phyloP scores from a whole-genome alignment of 2,888 invertebrate species.

The Itoplectis maculator region DNA sequence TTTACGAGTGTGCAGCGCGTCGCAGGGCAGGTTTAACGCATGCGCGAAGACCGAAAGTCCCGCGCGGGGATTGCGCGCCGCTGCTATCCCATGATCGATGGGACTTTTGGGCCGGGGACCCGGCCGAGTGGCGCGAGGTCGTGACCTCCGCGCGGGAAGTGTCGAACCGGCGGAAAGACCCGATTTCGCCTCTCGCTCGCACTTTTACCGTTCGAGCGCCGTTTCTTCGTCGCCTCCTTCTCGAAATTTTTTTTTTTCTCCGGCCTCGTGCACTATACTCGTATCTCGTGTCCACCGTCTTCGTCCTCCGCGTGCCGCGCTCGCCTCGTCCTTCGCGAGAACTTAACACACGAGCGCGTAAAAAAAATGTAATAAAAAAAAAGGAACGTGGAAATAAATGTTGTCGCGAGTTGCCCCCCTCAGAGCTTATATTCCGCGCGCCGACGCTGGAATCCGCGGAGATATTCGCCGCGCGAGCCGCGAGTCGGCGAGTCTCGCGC shows the following conservation, averaged over 20 bases:
- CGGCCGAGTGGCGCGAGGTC: slow-evolving; percentile 69
- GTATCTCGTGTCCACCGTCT: not conserved
- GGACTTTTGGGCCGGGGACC: slow-evolving; percentile 78
- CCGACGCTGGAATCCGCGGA: slow-evolving; percentile 15
- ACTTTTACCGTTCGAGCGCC: slow-evolving; percentile 29
- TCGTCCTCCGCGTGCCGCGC: slow-evolving; percentile 42
- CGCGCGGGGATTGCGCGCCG: slow-evolving; percentile 47
- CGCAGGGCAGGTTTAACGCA: slow-evolving; percentile 67
- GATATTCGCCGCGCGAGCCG: slow-evolving; percentile 17
- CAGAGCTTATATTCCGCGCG: not conserved
- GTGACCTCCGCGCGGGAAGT: slow-evolving; percentile 58
- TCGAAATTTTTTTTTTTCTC: not conserved
- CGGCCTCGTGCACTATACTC: slow-evolving; percentile 37
- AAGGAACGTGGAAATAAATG: slow-evolving; percentile 24
- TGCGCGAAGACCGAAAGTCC: slow-evolving; percentile 22
- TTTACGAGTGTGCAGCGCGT: slow-evolving; percentile 72
- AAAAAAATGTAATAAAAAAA: slow-evolving; percentile 23
- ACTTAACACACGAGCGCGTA: slow-evolving; percentile 49
- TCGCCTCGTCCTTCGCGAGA: slow-evolving; percentile 60
- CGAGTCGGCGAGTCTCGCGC: too few species aligned
- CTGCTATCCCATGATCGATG: slow-evolving; percentile 79
- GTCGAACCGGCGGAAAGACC: slow-evolving; percentile 33
- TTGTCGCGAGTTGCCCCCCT: slow-evolving; percentile 23
- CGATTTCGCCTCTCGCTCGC: not conserved
- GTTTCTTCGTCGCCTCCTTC: not conserved